A percentile compares a stretch with the other conserved stretches of the same genome.
Conservation (phyloP, 2,888 invertebrate genomes). For the Epinotia nisella region DNA sequence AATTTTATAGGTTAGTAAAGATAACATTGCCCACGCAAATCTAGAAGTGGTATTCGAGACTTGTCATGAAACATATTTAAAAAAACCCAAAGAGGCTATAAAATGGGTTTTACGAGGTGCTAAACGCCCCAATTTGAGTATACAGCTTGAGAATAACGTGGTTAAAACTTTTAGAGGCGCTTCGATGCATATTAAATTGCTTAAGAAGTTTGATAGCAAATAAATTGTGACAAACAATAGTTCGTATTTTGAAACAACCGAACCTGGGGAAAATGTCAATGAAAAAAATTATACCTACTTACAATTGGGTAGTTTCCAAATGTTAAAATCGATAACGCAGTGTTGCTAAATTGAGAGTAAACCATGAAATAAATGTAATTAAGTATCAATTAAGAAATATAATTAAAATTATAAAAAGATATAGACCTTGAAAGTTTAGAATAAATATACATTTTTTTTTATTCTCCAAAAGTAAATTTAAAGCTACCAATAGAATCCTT, state of each 20-base stretch:
- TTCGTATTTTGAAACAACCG: neutral
- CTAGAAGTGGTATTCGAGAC: neutral
- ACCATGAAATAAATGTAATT: too few species aligned
- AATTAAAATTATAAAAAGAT: too few species aligned
- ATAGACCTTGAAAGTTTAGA: too few species aligned
- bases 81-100: neutral
- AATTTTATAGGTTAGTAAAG: conserved; percentile 3
- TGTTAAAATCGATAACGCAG: too few species aligned
- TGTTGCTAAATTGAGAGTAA: too few species aligned
- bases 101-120: conserved; percentile 20
- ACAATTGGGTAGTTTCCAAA: too few species aligned
- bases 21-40: conserved; percentile 20
- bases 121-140: conserved; percentile 23
- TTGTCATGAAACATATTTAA: conserved; percentile 2
- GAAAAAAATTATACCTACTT: too few species aligned
- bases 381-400: too few species aligned
- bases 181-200: neutral
- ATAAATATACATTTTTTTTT: too few species aligned
- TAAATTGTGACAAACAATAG: neutral
- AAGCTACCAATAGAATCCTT: too few species aligned
- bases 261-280: too few species aligned
- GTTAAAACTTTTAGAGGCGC: conserved; percentile 21
- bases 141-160: conserved; percentile 9
- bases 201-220: neutral
- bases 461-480: too few species aligned